Evolutionary conservation across 2,797 vertebrate genomes (phyloP), one percentile per base, ranked within the genome.

Genomic region (Masticophis lateralis): DNA sequence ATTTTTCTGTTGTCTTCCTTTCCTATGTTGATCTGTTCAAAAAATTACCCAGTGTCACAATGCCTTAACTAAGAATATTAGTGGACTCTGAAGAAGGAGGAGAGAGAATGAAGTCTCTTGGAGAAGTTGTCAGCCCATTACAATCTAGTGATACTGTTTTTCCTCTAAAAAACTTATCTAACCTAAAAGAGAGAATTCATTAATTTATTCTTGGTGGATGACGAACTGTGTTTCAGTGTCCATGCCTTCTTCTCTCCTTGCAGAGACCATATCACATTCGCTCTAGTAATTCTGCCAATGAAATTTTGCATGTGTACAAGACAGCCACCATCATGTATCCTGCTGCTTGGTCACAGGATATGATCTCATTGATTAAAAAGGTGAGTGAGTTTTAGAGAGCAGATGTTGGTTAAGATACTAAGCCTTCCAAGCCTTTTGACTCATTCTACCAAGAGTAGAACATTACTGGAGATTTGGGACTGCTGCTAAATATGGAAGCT

Each of bases 191-290:
- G 27, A 12, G 4, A 43, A 69, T 61, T 8, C 61, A 1, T 7
- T 74, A 7, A 32, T 61, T 86, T 74, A 6, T 47, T 66, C 16
- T 69, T 86, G 51, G 32, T 89, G 69, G 32, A 47, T 87, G 43
- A 28, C 11, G 2, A 27, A 18, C 22, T 79, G 22, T 43, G 9
- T 79, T 90, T 56, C 60, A 20, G 0, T 9, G 92, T 90, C 90
- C 63, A 66, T 92, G 79, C 14, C 4, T 37, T 96, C 59, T 20
- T 0, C 89, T 94, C 91, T 95, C 94, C 20, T 69, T 93, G 0
- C 97, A 99, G 99, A 99, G 99, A 95, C 99, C 99, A 0, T 99
- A 99, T 53, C 98, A 98, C 63, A 99, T 99, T 97, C 98, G 98
- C 95, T 98, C 99, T 96, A 98, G 94, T 86, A 98, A 97, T 6